A percentile compares a stretch with the other conserved stretches of the same genome.
These are phyloP conservation scores for Astreopora myriophthalma DNA, from an alignment of 64 coral and sea anemone species.

Conservation along the genomic window DNA sequence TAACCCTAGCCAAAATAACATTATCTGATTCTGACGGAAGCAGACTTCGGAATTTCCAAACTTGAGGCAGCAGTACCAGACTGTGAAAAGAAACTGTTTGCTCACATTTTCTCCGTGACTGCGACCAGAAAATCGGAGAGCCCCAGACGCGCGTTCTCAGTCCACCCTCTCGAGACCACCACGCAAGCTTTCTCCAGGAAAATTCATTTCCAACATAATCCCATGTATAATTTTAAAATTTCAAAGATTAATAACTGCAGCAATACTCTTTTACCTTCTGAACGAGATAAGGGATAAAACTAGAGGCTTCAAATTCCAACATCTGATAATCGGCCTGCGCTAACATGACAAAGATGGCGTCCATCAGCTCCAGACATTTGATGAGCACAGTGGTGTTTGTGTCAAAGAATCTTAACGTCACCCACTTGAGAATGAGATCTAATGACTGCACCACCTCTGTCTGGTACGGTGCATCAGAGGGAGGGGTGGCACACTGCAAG, in stretches of 20 bases:
- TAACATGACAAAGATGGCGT: conserved; percentile 80
- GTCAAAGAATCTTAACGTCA: conserved; percentile 95
- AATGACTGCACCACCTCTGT: conserved; percentile 74
- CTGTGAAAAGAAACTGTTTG: too few species aligned
- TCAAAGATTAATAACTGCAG: too few species aligned
- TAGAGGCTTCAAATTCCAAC: conserved; percentile 92
- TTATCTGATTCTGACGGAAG: too few species aligned
- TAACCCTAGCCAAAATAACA: too few species aligned
- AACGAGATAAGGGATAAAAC: conserved; percentile 94
- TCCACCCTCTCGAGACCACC: too few species aligned
- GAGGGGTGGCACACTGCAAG: conserved; percentile 68
- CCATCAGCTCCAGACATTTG: conserved; percentile 93
- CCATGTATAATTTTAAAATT: neutral
- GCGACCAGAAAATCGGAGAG: too few species aligned
- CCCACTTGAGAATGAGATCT: conserved; percentile 91
- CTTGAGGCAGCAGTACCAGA: too few species aligned
- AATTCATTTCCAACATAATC: neutral
- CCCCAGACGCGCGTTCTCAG: too few species aligned
- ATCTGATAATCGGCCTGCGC: conserved; percentile 84
- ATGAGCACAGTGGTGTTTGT: conserved; percentile 98
- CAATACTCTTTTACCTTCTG: conserved; percentile 72
- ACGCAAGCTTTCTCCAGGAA: too few species aligned
- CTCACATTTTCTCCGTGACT: too few species aligned
- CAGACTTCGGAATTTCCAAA: too few species aligned
- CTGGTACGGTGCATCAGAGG: conserved; percentile 62